A percentile compares a stretch with the other conserved stretches of the same genome.
Evolutionary conservation across 2,113 vertebrate genomes (phyloP).

Genomic region (Cromileptes altivelis): DNA sequence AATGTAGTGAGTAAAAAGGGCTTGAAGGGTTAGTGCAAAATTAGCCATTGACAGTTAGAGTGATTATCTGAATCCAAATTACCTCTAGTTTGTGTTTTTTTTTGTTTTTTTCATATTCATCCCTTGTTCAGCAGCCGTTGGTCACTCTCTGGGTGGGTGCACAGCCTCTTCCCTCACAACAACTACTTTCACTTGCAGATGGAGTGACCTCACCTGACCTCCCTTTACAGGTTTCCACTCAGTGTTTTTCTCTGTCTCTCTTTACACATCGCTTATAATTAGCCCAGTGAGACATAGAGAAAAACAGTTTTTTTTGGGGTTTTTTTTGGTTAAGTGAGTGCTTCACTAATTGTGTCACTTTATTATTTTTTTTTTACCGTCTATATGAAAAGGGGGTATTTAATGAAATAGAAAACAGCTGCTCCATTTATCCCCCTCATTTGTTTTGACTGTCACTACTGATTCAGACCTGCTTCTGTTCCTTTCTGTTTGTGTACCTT

Average conservation of each 20-base stretch:
- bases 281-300: slow-evolving; percentile 48
- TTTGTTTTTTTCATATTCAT: neutral
- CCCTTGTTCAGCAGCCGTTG: slow-evolving; percentile 10
- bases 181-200: slow-evolving; percentile 51
- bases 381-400: slow-evolving; percentile 68
- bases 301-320: slow-evolving; percentile 36
- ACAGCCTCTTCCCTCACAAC: slow-evolving; percentile 15
- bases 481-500: slow-evolving; percentile 67
- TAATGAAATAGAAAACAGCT: slow-evolving; percentile 70
- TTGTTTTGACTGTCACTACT: slow-evolving; percentile 66
- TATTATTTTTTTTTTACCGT: slow-evolving; percentile 57
- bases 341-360: slow-evolving; percentile 73
- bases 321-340: slow-evolving; percentile 43
- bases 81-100: slow-evolving; percentile 3
- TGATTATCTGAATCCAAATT: slow-evolving; percentile 72
- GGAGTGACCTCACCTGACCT: slow-evolving; percentile 54
- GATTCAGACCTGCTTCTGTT: slow-evolving; percentile 55
- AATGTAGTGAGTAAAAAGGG: slow-evolving; percentile 75
- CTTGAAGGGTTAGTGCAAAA: slow-evolving; percentile 73
- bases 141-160: slow-evolving; percentile 14
- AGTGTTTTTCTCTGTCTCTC: slow-evolving; percentile 48
- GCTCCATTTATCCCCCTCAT: slow-evolving; percentile 66
- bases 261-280: slow-evolving; percentile 75
- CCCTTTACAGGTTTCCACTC: slow-evolving; percentile 48
- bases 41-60: slow-evolving; percentile 76